phyloP scores from a whole-genome alignment of 2,888 invertebrate genomes.

The Melipona beecheii region DNA sequence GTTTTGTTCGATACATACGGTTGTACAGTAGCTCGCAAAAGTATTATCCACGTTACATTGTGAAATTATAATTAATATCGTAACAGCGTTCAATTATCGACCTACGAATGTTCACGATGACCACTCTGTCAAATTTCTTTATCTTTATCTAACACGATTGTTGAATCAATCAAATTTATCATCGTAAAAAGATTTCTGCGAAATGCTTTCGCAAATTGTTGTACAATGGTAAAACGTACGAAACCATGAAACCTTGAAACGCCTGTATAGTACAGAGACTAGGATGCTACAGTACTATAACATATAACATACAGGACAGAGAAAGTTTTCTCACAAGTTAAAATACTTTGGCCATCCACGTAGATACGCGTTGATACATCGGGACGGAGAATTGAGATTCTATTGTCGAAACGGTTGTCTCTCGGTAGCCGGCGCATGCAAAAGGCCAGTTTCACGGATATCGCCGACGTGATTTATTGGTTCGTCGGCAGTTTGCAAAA shows the following conservation, averaged over 20 bases:
- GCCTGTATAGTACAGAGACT: too few species aligned
- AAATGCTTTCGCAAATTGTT: not conserved
- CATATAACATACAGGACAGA: not conserved
- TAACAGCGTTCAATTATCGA: not conserved
- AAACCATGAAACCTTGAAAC: too few species aligned
- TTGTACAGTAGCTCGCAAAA: not conserved
- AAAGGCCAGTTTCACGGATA: not conserved
- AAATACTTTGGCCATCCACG: not conserved
- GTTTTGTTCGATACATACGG: not conserved
- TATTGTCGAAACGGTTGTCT: not conserved
- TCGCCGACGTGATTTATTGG: slow-evolving; percentile 2
- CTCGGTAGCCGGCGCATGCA: not conserved
- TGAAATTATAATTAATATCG: not conserved
- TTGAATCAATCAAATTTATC: too few species aligned
- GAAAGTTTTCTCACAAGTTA: not conserved
- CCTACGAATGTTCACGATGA: not conserved
- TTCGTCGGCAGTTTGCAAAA: too few species aligned
- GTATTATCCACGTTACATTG: not conserved
- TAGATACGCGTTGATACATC: not conserved
- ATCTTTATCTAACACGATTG: too few species aligned
- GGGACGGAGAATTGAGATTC: not conserved
- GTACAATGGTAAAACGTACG: not conserved
- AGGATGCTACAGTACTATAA: not conserved
- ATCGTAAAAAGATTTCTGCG: too few species aligned
- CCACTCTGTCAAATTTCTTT: not conserved